Base-by-base conservation (phyloP, 1,140 invertebrate genomes). In the Drosophila bocki region DNA sequence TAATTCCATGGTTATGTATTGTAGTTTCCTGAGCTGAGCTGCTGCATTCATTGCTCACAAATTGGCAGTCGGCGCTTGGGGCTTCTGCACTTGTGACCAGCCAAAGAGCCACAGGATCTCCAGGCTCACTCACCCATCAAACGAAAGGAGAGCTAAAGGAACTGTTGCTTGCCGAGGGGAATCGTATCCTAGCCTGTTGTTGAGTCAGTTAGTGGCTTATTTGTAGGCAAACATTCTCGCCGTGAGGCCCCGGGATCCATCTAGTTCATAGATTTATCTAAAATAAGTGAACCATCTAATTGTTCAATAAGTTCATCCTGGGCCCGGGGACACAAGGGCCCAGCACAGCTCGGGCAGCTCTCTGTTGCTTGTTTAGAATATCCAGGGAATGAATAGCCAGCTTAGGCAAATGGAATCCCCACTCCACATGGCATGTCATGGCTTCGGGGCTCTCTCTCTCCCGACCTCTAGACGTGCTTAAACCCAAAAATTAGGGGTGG, bases 1-100 rank as follows among this genome's bases (percentile, higher is more conserved):
- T 86, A 86, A 86, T 88, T 88, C 76, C 76, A 82, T 86, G 84
- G 84, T 88, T 86, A 86, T 86, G 84, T 86, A 83, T 86, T 85
- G 82, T 85, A 85, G 78, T 86, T 86, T 87, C 80, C 79, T 67
- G 77, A 17, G 67, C 64, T 54, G 47, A 26, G 50, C 50, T 79
- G 79, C 70, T 87, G 82, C 82, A 86, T 86, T 86, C 82, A 88
- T 82, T 65, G 62, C 83, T 78, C 75, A 86, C 82, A 86, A 86
- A 86, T 86, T 86, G 82, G 80, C 82, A 86, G 83, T 64, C 48
- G 60, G 47, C 56, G 74, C 75, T 51, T 45, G 62, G 37, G 75
- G 75, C 75, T 56, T 77, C 48, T 78, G 72, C 61, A 76, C 54
- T 76, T 76, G 69, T 63, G 65, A 57, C 50, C 59, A 19, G 26